These are phyloP conservation scores for Falco cherrug DNA, from an alignment of 2,797 vertebrate species.

Conservation along the genomic window DNA sequence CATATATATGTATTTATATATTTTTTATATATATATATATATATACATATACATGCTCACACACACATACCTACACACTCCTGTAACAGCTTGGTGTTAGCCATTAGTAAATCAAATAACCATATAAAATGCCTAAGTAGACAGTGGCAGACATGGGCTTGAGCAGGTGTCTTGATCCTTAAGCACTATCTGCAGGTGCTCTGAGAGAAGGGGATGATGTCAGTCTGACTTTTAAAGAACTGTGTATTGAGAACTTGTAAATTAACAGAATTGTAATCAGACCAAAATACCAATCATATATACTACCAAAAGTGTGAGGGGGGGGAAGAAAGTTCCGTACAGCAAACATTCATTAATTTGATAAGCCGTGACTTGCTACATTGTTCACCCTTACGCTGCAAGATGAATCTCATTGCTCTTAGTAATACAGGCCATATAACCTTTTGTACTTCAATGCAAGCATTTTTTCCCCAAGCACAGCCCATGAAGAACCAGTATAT, in stretches of 20 bases:
- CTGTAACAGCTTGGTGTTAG: neutral
- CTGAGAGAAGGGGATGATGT: neutral
- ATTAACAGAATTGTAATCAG: neutral
- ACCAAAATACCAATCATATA: neutral
- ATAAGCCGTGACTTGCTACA: neutral
- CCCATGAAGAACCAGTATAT: neutral
- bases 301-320: neutral
- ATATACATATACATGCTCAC: no score
- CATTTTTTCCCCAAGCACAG: neutral
- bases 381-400: accelerated
- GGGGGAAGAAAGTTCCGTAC: no score
- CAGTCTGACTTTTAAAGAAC: neutral
- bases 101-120: neutral
- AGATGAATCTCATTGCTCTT: neutral
- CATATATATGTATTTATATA: no score
- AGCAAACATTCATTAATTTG: neutral
- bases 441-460: neutral
- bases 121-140: neutral
- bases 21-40: no score
- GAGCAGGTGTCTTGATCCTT: neutral
- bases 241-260: neutral
- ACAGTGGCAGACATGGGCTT: neutral
- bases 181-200: neutral
- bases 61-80: neutral
- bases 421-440: neutral